Conservation (phyloP, 2,797 vertebrate genomes). For the Rhinatrema bivittatum region DNA sequence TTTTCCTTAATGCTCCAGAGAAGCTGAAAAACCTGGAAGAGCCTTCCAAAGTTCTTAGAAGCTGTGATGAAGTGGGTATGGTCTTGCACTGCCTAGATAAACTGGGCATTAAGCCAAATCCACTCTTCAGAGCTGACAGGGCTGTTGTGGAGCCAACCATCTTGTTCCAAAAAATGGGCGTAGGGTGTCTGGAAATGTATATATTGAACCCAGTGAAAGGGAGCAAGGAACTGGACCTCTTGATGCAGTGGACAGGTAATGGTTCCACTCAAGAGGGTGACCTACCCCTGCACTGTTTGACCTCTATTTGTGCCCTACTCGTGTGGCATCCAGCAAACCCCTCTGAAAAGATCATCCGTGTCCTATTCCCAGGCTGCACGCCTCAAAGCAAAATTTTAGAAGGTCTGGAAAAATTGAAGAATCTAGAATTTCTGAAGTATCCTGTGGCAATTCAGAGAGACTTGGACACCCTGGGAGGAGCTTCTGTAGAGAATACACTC, state of each 20-base stretch:
- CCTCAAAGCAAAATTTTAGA: constrained; percentile 79
- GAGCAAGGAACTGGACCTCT: constrained; percentile 65
- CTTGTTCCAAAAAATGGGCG: constrained; percentile 92
- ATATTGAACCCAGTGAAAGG: constrained; percentile 77
- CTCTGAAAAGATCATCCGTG: constrained; percentile 78
- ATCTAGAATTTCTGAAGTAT: constrained; percentile 76
- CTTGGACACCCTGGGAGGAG: constrained; percentile 28
- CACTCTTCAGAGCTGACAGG: constrained; percentile 46
- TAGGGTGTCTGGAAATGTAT: constrained; percentile 85
- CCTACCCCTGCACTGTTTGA: constrained; percentile 55
- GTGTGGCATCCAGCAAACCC: constrained; percentile 82
- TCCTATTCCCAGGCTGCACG: constrained; percentile 83
- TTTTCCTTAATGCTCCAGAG: constrained; percentile 75
- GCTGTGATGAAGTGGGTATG: constrained; percentile 65
- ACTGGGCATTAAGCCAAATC: constrained; percentile 62
- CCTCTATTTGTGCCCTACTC: constrained; percentile 76
- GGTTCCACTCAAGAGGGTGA: constrained; percentile 36
- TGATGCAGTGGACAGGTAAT: constrained; percentile 57
- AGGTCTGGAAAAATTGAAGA: constrained; percentile 76
- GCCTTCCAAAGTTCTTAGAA: constrained; percentile 53
- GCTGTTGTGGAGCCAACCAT: constrained; percentile 63
- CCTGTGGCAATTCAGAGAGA: constrained; percentile 69
- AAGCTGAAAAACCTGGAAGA: constrained; percentile 39
- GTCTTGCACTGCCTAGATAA: constrained; percentile 62
- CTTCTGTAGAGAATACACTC: constrained; percentile 23